Evolutionary conservation across 2,113 vertebrate genomes (phyloP).

Genomic region (Microcebus lehilahytsara): DNA sequence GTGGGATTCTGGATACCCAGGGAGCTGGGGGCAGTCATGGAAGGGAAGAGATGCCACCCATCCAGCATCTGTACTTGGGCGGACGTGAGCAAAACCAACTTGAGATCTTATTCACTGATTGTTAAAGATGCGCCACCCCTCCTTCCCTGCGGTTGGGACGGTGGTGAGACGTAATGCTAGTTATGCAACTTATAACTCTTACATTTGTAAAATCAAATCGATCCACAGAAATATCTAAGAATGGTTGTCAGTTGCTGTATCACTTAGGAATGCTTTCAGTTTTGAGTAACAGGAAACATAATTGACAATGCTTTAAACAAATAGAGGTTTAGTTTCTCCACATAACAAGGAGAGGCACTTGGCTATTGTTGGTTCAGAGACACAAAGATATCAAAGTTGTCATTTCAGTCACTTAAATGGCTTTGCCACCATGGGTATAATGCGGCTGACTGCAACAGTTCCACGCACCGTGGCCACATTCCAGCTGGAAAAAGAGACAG

Average conservation of each 20-base stretch:
- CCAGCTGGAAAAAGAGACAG: neutral
- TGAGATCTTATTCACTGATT: neutral
- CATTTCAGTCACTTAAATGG: neutral
- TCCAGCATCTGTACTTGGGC: neutral
- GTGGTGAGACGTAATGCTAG: neutral
- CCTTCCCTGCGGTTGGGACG: neutral
- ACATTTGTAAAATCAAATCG: neutral
- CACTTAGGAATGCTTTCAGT: neutral
- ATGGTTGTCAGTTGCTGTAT: neutral
- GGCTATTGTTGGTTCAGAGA: neutral
- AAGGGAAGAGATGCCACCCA: neutral
- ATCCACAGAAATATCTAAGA: neutral
- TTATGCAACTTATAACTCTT: neutral
- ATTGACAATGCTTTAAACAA: neutral
- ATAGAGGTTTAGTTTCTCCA: neutral
- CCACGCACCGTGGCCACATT: neutral
- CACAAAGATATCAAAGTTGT: neutral
- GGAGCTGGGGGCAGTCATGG: neutral
- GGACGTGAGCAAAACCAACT: neutral
- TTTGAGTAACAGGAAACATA: neutral
- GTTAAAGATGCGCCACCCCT: neutral
- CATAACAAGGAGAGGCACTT: neutral
- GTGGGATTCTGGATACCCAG: neutral
- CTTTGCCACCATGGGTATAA: neutral
- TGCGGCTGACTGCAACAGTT: neutral